These are phyloP conservation scores for Lasius fuliginosus DNA, from an alignment of 2,888 invertebrate species.

Conservation along the genomic window DNA sequence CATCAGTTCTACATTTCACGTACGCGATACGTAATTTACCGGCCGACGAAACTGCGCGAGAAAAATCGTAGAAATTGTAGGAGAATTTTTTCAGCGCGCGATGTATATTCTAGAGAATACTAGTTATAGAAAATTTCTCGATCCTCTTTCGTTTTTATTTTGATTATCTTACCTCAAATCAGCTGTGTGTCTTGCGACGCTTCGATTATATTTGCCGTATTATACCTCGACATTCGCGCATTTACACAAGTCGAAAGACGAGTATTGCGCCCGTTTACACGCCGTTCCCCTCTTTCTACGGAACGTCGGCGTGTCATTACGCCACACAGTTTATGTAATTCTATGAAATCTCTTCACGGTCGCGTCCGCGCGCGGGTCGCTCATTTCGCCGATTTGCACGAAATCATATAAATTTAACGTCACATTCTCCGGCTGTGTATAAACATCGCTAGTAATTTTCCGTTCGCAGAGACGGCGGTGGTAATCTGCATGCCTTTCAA, in stretches of 20 bases:
- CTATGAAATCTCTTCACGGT: conserved; percentile 48
- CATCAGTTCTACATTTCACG: conserved; percentile 50
- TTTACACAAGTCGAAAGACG: not conserved
- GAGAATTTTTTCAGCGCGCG: conserved; percentile 1
- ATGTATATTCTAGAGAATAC: not conserved
- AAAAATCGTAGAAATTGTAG: conserved; percentile 22
- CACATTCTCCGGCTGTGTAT: conserved; percentile 52
- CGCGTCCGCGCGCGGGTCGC: conserved; percentile 29
- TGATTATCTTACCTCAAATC: not conserved
- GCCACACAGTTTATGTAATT: conserved; percentile 43
- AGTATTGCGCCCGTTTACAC: not conserved
- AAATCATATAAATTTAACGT: conserved; percentile 68
- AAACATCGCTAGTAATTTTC: conserved; percentile 63
- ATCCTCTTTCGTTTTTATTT: not conserved
- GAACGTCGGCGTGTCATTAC: conserved; percentile 27
- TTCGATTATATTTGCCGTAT: conserved; percentile 9
- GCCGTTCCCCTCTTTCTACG: not conserved
- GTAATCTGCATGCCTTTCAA: conserved; percentile 61
- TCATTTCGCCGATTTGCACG: conserved; percentile 36
- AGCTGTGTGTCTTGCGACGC: not conserved
- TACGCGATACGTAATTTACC: conserved; percentile 50
- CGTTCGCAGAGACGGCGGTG: conserved; percentile 56
- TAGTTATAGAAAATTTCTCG: not conserved
- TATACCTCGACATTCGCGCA: not conserved
- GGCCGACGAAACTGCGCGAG: conserved; percentile 21